Percentiles rank a stretch among this genome's conserved stretches.
phyloP scores from a whole-genome alignment of 2,888 invertebrate species.

The Mechanitis mazaeus region DNA sequence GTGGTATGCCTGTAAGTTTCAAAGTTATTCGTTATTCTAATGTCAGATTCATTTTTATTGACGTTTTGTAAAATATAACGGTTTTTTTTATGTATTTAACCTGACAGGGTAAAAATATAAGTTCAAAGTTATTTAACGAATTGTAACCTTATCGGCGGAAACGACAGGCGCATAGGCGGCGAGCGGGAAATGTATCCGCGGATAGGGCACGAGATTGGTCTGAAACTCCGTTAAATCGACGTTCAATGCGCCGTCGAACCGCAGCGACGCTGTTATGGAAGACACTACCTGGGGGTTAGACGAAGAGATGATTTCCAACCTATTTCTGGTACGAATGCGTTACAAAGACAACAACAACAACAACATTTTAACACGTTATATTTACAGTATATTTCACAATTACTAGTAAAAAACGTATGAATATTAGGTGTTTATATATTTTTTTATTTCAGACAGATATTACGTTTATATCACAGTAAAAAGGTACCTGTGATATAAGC shows the following conservation, averaged over 20 bases:
- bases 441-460: too few species aligned
- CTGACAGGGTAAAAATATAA: too few species aligned
- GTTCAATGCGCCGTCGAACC: constrained; percentile 92
- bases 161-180: constrained; percentile 85
- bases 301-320: background rate
- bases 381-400: too few species aligned
- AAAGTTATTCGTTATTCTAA: background rate
- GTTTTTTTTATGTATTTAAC: too few species aligned
- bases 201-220: constrained; percentile 93
- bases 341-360: too few species aligned
- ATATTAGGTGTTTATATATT: too few species aligned
- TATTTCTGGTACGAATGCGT: too few species aligned
- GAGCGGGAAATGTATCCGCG: constrained; percentile 92
- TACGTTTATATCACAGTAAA: too few species aligned
- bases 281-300: constrained; percentile 79
- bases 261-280: constrained; percentile 90
- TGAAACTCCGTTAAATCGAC: constrained; percentile 95
- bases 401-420: too few species aligned
- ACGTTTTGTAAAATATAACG: background rate
- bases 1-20: constrained; percentile 72
- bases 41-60: too few species aligned
- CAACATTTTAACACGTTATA: too few species aligned
- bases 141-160: constrained; percentile 79
- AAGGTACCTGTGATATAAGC: constrained; percentile 84
- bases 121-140: too few species aligned